A percentile compares a stretch with the other conserved stretches of the same genome.
These are phyloP conservation scores for Melanargia galathea DNA, from an alignment of 2,888 invertebrate genomes.

Conservation along the genomic window DNA sequence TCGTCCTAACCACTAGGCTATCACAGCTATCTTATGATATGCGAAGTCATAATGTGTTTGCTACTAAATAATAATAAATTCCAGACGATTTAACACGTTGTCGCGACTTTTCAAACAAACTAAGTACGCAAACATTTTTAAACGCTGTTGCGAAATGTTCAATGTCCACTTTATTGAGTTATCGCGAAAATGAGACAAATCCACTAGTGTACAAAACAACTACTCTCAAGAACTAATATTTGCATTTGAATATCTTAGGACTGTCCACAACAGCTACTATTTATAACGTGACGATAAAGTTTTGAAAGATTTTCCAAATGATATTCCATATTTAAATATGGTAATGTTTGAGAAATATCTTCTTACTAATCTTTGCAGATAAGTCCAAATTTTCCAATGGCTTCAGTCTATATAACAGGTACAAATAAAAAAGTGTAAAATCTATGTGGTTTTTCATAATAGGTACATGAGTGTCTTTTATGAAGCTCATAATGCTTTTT, in stretches of 20 bases:
- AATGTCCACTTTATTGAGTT: conserved; percentile 29
- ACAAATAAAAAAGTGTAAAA: too few relatives aligned
- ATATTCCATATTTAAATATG: too few relatives aligned
- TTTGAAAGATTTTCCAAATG: too few relatives aligned
- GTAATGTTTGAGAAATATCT: too few relatives aligned
- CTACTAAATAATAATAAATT: conserved; percentile 58
- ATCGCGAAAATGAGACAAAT: conserved; percentile 24
- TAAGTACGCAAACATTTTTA: conserved; percentile 57
- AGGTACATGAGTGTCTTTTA: too few relatives aligned
- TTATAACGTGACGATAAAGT: too few relatives aligned
- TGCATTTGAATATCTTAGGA: background rate
- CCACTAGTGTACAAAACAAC: background rate
- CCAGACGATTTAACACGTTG: conserved; percentile 62
- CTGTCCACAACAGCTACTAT: background rate
- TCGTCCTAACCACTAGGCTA: too few relatives aligned
- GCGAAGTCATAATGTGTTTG: conserved; percentile 44
- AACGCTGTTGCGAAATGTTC: conserved; percentile 53
- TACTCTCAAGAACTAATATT: conserved; percentile 2
- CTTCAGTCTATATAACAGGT: too few relatives aligned
- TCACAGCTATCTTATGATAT: conserved; percentile 27
- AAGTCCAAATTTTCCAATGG: too few relatives aligned
- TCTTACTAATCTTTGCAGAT: too few relatives aligned
- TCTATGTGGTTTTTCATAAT: too few relatives aligned
- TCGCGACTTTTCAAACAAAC: conserved; percentile 59
- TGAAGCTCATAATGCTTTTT: too few relatives aligned